Conservation (phyloP, 2,888 invertebrate genomes). For the Thereva unica region DNA sequence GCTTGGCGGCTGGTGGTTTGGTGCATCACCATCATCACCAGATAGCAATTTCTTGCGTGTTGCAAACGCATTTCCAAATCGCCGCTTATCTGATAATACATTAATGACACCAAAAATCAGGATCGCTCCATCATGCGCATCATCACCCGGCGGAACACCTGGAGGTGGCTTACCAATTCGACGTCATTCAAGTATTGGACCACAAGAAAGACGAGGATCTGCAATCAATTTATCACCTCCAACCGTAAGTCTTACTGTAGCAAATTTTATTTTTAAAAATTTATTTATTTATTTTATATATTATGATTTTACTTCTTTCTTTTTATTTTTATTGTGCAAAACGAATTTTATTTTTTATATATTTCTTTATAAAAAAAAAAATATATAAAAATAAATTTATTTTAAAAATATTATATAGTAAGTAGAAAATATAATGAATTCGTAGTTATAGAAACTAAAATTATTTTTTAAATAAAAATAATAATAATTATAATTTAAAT, state of each 20-base stretch:
- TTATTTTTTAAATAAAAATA: too few species aligned
- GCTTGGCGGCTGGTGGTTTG: slow-evolving; percentile 82
- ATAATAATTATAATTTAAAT: too few species aligned
- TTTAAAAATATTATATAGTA: too few species aligned
- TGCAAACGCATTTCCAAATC: slow-evolving; percentile 78
- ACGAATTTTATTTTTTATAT: too few species aligned
- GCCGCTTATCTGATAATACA: slow-evolving; percentile 89
- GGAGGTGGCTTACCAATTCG: slow-evolving; percentile 80
- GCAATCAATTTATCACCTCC: slow-evolving; percentile 86
- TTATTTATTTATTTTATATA: slow-evolving; percentile 11
- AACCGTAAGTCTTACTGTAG: slow-evolving; percentile 68
- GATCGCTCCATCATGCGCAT: slow-evolving; percentile 86
- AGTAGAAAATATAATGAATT: too few species aligned
- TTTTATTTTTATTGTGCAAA: slow-evolving; percentile 3
- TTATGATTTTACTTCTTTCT: slow-evolving; percentile 20
- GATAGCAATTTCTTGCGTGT: slow-evolving; percentile 87
- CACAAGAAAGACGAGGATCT: slow-evolving; percentile 83
- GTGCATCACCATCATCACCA: slow-evolving; percentile 80
- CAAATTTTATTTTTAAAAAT: slow-evolving; percentile 15
- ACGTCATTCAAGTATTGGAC: slow-evolving; percentile 89
- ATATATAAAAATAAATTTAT: too few species aligned
- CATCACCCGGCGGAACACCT: slow-evolving; percentile 74
- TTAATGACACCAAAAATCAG: slow-evolving; percentile 88
- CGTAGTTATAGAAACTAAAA: too few species aligned
- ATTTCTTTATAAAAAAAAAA: too few species aligned